These are phyloP conservation scores for Ctena decussata DNA, from an alignment of 2,888 invertebrate species.

Conservation along the genomic window DNA sequence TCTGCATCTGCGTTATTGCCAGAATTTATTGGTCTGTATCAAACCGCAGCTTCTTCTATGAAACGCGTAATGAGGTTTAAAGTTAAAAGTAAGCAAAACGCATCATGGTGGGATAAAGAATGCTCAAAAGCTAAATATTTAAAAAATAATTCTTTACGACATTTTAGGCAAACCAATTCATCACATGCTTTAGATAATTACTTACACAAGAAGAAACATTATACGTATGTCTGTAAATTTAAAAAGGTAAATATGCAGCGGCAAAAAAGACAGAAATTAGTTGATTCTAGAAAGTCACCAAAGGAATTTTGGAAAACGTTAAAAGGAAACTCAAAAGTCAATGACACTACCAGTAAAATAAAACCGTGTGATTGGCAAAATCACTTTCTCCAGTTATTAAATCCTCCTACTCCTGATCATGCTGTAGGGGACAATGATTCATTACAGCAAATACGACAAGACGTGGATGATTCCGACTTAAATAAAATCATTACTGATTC, in stretches of 20 bases:
- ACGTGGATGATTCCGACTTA: not conserved
- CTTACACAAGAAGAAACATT: too few relatives aligned
- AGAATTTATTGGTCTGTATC: not conserved
- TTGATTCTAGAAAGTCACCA: not conserved
- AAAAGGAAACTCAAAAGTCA: not conserved
- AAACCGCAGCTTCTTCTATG: not conserved
- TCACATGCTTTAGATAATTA: not conserved
- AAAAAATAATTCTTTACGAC: not conserved
- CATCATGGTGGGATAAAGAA: not conserved
- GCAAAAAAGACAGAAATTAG: not conserved
- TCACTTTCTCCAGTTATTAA: not conserved
- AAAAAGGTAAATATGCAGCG: too few relatives aligned
- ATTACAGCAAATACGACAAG: not conserved
- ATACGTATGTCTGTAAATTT: too few relatives aligned
- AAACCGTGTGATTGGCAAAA: not conserved
- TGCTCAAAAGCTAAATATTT: not conserved
- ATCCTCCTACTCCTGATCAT: not conserved
- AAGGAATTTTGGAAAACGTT: not conserved
- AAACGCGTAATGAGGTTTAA: not conserved
- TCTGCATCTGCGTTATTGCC: not conserved
- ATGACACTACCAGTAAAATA: not conserved
- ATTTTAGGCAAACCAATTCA: not conserved
- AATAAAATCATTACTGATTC: not conserved
- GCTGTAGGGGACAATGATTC: not conserved
- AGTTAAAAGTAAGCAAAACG: not conserved